Conservation (phyloP, 2,888 invertebrate species). For the Thymelicus acteon region DNA sequence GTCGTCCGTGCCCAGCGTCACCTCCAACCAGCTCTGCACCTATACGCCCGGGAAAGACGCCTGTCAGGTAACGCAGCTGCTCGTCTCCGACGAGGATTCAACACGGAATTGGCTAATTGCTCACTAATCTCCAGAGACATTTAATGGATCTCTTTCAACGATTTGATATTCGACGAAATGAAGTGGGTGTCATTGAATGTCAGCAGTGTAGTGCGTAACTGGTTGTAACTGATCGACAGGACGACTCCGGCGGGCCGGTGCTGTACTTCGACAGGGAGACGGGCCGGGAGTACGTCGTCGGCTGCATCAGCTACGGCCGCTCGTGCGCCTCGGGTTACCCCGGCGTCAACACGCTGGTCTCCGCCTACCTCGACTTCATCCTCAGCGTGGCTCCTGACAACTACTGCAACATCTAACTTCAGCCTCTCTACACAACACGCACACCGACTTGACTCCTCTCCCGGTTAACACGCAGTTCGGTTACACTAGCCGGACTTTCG, state of each 20-base stretch:
- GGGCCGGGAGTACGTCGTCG: slow-evolving; percentile 67
- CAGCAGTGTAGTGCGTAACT: too few relatives aligned
- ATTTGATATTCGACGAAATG: too few relatives aligned
- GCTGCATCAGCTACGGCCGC: slow-evolving; percentile 83
- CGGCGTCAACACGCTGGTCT: slow-evolving; percentile 83
- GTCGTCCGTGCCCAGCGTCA: slow-evolving; percentile 49
- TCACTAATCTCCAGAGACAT: not conserved
- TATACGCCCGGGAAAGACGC: slow-evolving; percentile 78
- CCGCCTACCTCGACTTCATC: slow-evolving; percentile 84
- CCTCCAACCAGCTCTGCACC: slow-evolving; percentile 77
- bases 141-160: too few relatives aligned
- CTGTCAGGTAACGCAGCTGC: slow-evolving; percentile 85
- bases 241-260: slow-evolving; percentile 85
- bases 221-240: slow-evolving; percentile 48
- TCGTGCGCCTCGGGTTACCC: slow-evolving; percentile 84
- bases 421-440: too few relatives aligned
- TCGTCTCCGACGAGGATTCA: too few relatives aligned
- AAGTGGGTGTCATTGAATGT: too few relatives aligned
- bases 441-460: too few relatives aligned
- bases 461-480: too few relatives aligned
- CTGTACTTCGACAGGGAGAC: slow-evolving; percentile 75
- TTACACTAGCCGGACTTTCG: too few relatives aligned
- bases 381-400: slow-evolving; percentile 51
- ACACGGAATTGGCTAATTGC: not conserved
- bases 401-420: slow-evolving; percentile 54